Base-by-base conservation (phyloP, 2,888 invertebrate genomes). In the Gymnosoma rotundatum region DNA sequence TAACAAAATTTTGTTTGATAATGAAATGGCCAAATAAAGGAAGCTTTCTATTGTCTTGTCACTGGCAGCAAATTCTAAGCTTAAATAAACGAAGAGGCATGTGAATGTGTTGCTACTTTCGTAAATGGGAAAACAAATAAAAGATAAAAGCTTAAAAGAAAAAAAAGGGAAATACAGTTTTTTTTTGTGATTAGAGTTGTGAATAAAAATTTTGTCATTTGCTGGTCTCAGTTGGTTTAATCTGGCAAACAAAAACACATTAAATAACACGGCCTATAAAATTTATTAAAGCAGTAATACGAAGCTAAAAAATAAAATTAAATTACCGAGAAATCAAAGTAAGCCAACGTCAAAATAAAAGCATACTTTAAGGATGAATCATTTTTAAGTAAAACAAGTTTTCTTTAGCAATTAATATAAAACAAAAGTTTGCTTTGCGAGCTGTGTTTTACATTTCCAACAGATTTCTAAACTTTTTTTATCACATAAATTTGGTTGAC, bases 211-310 rank as follows among this genome's bases (percentile, higher is more conserved):
- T 58, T 54, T 67, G 60, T 66, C 64, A 36, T 56, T 67, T 50
- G 8, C 50, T 83, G 32, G 32, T 32, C 32, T 32, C 32, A 32
- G 7, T 5, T 7, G 32, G 32, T 32, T 32, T 32, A 32, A 32
- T 32, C 66, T 73, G 69, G 63, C 52, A 81, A 25, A 25, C 73
- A 73, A 67, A 81, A 81, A 73, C 72, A 32, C 72, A 81, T 73
- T 81, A 50, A 84, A 76, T 75, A 78, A 76, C 73, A 81, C 50
- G 69, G 80, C 58, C 81, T 69, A 78, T 81, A 84, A 81, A 80
- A 81, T 81, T 76, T 81, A 81, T 84, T 81, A 84, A 78, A 73
- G 72, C 61, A 38, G n/a, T 21, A 32, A 48, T 56, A 48, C 5
- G 70, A 52, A 45, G 50, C 7, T 20, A 42, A 63, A 12, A 70